Percentiles rank a stretch among this genome's conserved stretches.
Conservation (phyloP, 2,113 vertebrate species). For the Bettongia penicillata region DNA sequence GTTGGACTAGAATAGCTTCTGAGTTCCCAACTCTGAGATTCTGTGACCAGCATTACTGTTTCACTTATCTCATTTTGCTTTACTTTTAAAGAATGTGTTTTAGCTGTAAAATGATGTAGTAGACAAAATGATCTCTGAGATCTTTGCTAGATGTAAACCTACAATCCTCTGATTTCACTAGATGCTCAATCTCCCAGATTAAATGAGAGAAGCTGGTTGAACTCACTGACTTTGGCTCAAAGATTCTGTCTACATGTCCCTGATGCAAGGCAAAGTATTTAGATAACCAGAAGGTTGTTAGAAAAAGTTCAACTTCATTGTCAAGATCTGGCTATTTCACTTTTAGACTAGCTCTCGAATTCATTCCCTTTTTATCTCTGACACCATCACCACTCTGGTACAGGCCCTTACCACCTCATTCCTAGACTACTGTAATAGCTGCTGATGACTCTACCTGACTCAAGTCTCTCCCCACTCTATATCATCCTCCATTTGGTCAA, state of each 20-base stretch:
- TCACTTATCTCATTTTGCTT: neutral
- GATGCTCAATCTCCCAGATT: neutral
- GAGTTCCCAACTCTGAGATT: neutral
- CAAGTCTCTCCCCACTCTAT: neutral
- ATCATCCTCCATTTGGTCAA: neutral
- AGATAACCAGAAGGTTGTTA: conserved; percentile 21
- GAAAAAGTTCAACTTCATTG: neutral
- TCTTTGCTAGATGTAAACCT: neutral
- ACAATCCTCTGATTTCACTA: conserved; percentile 8
- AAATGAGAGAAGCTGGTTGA: neutral
- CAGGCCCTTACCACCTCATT: neutral
- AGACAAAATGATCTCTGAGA: neutral
- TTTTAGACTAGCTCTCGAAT: neutral
- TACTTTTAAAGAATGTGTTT: conserved; percentile 39
- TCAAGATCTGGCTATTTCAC: neutral
- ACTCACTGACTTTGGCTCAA: neutral
- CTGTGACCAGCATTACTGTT: neutral
- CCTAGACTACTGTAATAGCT: neutral
- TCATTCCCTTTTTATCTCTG: neutral
- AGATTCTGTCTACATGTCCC: conserved; percentile 18
- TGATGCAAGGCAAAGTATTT: conserved; percentile 19
- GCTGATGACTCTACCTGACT: neutral
- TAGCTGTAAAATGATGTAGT: neutral
- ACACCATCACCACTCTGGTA: neutral
- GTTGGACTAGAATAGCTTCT: neutral